Base-by-base conservation (phyloP, 2,888 invertebrate genomes). In the Mylabris sibirica region DNA sequence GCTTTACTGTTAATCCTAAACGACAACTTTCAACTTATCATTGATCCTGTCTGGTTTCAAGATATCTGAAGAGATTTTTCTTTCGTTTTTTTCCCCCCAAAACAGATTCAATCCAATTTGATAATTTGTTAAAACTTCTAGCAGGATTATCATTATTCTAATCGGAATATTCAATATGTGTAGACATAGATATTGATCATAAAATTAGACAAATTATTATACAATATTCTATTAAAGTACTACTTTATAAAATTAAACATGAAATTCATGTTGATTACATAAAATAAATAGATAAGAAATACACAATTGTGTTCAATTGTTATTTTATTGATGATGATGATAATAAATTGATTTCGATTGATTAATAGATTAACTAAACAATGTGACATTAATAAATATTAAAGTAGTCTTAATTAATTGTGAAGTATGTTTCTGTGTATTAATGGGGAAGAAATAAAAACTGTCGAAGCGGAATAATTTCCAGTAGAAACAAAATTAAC, bases 11-110 rank as follows among this genome's bases (percentile, higher is more conserved):
- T 53, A 53, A 53, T 53, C 49, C 49, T 53, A 53, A 53, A 53
- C 49, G 49, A 53, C 49, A 53, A 53, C 49, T 22, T 53, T 53
- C 49, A 22, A 53, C 49, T 53, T 20, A 53, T 20, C 49, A 53
- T 53, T 22, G 49, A 53, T 53, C 49, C 49, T 53, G 11, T 53
- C 9, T 53, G 3, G 44, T 44, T 17, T 44, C 5, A 53, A 53
- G 20, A 11, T 22, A 53, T 53, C 49, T 53, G 4, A 3, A 44
- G 17, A n/a, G 8, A n/a, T 17, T 44, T 44, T 17, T 41, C 14
- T 41, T 41, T 41, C 4, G 4, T 17, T 49, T 49, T 49, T 49
- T n/a, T 41, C 14, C 41, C 14, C 14, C 4, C 5, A 14, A 41
- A 41, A 8, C 35, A 1, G 35, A 11, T 35, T 11, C 35, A 9